Conservation (phyloP, 2,113 vertebrate genomes). For the Tyrannus savana region DNA sequence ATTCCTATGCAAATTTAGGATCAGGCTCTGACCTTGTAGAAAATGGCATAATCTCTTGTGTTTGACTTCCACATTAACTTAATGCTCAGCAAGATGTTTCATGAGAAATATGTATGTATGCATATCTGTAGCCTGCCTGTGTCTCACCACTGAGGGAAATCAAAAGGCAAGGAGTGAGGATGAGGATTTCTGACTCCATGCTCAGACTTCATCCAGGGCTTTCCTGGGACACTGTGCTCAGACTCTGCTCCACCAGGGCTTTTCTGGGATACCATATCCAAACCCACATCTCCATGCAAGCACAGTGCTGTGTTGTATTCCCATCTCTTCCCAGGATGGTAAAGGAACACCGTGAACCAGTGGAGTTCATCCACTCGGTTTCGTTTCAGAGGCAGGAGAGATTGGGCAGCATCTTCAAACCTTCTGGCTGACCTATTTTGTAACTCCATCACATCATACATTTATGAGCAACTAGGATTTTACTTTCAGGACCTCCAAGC, state of each 20-base stretch:
- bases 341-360: not conserved
- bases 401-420: not conserved
- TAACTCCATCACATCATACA: constrained; percentile 18
- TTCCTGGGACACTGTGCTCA: not conserved
- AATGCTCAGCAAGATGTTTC: not conserved
- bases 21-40: not conserved
- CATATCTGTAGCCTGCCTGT: not conserved
- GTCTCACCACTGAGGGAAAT: not conserved
- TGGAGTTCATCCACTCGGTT: rapidly evolving
- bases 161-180: not conserved
- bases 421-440: not conserved
- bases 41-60: not conserved
- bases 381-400: rapidly evolving
- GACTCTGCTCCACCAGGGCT: not conserved
- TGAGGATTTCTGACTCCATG: not conserved
- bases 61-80: not conserved
- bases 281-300: not conserved
- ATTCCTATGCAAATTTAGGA: not conserved
- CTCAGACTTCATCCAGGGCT: not conserved
- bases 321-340: not conserved
- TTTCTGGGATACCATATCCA: not conserved
- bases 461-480: constrained; percentile 29
- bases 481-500: not conserved
- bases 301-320: rapidly evolving
- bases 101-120: not conserved